A percentile compares a stretch with the other conserved stretches of the same genome.
phyloP scores from a whole-genome alignment of 2,888 invertebrate species.

The Saturnia pavonia region DNA sequence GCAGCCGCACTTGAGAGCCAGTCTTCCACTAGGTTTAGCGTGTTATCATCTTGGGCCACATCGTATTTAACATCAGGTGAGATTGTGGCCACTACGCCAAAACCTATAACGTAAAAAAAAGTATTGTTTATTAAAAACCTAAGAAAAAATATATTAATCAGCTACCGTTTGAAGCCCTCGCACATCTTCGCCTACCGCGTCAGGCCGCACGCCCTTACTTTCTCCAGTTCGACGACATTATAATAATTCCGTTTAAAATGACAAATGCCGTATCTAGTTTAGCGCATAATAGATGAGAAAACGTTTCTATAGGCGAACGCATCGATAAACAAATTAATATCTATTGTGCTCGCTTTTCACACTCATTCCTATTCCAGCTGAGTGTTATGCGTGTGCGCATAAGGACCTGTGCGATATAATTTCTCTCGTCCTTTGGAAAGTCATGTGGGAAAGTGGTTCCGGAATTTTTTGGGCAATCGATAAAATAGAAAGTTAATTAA shows the following conservation, averaged over 20 bases:
- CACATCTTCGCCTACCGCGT: slow-evolving; percentile 1
- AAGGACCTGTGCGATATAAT: slow-evolving; percentile 70
- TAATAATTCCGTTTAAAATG: slow-evolving; percentile 15
- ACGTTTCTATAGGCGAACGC: slow-evolving; percentile 32
- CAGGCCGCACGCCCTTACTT: slow-evolving; percentile 36
- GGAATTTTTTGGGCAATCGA: slow-evolving; percentile 73
- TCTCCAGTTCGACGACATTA: slow-evolving; percentile 28
- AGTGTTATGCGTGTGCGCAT: slow-evolving; percentile 44
- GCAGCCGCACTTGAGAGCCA: too few species aligned
- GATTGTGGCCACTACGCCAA: too few species aligned
- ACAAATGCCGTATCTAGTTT: slow-evolving; percentile 18
- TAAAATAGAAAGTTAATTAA: slow-evolving; percentile 70
- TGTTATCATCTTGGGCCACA: too few species aligned
- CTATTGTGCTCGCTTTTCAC: slow-evolving; percentile 69
- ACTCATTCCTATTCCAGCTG: slow-evolving; percentile 66
- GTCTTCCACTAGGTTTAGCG: too few species aligned
- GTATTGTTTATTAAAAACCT: too few species aligned
- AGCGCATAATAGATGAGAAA: slow-evolving; percentile 43
- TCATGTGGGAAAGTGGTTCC: slow-evolving; percentile 69
- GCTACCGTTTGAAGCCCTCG: not conserved
- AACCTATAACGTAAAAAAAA: too few species aligned
- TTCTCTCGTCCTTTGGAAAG: slow-evolving; percentile 79
- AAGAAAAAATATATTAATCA: too few species aligned
- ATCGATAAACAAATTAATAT: slow-evolving; percentile 72
- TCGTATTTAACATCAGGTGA: too few species aligned